Evolutionary conservation across 2,888 invertebrate genomes (phyloP).

Genomic region (Drosophila nr. perissopoda): DNA sequence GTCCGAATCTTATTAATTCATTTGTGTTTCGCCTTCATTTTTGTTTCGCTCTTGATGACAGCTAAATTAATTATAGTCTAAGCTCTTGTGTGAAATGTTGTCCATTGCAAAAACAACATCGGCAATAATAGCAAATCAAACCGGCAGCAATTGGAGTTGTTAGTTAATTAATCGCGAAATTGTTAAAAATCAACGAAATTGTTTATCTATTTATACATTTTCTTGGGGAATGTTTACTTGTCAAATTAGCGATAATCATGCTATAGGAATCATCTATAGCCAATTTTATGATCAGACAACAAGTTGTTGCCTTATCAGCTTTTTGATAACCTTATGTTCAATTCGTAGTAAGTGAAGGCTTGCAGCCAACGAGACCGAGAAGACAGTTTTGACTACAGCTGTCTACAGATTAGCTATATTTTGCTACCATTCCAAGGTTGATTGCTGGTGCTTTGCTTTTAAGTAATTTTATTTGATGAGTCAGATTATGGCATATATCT

Average conservation of each 20-base stretch:
- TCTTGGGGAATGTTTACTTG: constrained; percentile 5
- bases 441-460: not conserved
- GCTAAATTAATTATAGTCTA: constrained; percentile 51
- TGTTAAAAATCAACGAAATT: constrained; percentile 17
- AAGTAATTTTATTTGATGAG: constrained; percentile 7
- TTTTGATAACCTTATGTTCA: not conserved
- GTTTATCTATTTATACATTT: not conserved
- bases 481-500: constrained; percentile 1
- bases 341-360: not conserved
- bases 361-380: not conserved
- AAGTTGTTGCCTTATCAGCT: not conserved
- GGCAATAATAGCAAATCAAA: constrained; percentile 27
- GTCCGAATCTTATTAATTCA: constrained; percentile 43
- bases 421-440: not conserved
- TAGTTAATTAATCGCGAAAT: constrained; percentile 51
- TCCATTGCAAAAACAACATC: constrained; percentile 27
- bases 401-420: not conserved
- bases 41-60: constrained; percentile 56
- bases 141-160: constrained; percentile 42
- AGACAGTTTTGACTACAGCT: not conserved
- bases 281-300: not conserved
- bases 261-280: not conserved
- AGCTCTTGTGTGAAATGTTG: constrained; percentile 36
- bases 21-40: constrained; percentile 28
- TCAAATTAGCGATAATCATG: not conserved